phyloP scores from a whole-genome alignment of 2,797 vertebrate species.

The Cynopterus sphinx region DNA sequence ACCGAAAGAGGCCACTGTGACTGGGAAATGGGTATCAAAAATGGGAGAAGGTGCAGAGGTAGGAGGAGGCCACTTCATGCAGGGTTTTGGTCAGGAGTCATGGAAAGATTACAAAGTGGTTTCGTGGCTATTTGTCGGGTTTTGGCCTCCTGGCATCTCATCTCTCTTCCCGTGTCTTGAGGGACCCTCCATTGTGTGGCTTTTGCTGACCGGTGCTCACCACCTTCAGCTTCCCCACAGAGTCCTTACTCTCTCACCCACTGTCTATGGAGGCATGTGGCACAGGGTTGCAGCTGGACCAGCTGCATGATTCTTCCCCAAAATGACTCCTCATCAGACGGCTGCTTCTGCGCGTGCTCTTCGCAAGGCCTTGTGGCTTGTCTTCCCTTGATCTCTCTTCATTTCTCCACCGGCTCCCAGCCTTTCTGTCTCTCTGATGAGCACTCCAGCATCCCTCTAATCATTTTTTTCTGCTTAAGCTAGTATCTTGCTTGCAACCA shows the following conservation, averaged over 20 bases:
- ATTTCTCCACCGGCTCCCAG: not conserved
- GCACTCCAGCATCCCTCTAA: not conserved
- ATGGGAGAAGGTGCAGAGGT: not conserved
- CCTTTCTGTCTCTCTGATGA: not conserved
- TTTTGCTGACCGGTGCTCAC: not conserved
- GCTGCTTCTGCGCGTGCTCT: not conserved
- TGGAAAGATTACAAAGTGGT: not conserved
- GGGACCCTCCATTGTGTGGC: not conserved
- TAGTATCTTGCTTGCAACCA: not conserved
- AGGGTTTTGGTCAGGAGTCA: not conserved
- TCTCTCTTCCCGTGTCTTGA: not conserved
- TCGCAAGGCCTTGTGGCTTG: not conserved
- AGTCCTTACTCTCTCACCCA: not conserved
- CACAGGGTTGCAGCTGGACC: not conserved
- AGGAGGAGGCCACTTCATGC: not conserved
- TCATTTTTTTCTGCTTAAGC: not conserved
- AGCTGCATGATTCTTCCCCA: not conserved
- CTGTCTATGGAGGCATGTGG: too few species aligned
- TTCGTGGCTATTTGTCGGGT: not conserved
- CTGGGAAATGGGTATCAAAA: not conserved
- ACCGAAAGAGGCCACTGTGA: fast-evolving
- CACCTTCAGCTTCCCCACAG: not conserved
- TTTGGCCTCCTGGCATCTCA: not conserved
- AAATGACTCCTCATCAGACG: not conserved
- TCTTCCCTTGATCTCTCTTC: not conserved